Percentiles rank a stretch among this genome's conserved stretches.
Evolutionary conservation across 2,888 invertebrate species (phyloP).

Genomic region (Campoplex nolae): DNA sequence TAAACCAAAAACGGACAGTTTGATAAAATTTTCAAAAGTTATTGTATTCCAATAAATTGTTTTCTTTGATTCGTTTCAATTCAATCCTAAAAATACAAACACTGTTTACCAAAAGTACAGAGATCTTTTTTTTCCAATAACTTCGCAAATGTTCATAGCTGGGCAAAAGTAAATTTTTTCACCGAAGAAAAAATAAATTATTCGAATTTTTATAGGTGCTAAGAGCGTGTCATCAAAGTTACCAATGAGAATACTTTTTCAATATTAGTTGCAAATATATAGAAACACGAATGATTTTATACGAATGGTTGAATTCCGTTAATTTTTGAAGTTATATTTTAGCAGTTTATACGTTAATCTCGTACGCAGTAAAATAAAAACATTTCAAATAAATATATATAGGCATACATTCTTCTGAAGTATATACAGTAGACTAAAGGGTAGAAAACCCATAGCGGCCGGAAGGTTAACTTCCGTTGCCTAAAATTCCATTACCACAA

Average conservation of each 20-base stretch:
- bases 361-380: constrained; percentile 18
- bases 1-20: no score
- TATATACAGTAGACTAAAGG: not conserved
- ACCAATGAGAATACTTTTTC: not conserved
- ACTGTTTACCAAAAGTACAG: no score
- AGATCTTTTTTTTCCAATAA: no score
- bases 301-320: not conserved
- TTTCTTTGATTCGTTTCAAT: not conserved
- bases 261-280: not conserved
- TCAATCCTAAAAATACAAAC: no score
- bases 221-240: no score
- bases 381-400: constrained; percentile 10
- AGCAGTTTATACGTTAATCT: constrained; percentile 10
- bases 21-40: not conserved
- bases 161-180: no score
- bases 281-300: not conserved
- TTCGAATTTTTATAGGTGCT: not conserved
- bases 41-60: not conserved
- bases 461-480: constrained; percentile 65
- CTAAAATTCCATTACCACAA: constrained; percentile 76
- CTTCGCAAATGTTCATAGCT: no score
- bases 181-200: no score
- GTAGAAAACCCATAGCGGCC: constrained; percentile 42
- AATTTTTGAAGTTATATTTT: constrained; percentile 34
- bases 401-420: not conserved